These are phyloP conservation scores for Arrhopalites spinosus DNA, from an alignment of 2,888 invertebrate genomes.

Conservation along the genomic window DNA sequence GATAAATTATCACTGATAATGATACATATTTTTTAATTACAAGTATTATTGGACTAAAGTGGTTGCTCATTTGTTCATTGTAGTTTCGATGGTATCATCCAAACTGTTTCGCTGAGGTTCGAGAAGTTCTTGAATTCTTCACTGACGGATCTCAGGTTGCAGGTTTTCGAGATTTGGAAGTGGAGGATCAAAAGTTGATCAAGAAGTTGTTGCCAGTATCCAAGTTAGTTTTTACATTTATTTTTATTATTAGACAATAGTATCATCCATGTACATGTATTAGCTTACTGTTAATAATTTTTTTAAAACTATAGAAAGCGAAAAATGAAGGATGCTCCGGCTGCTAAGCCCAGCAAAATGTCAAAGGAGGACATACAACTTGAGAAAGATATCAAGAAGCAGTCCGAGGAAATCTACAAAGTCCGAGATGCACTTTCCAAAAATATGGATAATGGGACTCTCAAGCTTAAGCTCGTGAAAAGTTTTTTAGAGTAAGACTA, in stretches of 20 bases:
- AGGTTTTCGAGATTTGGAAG: slow-evolving; percentile 73
- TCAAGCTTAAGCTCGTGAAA: too few relatives aligned
- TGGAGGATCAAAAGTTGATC: slow-evolving; percentile 72
- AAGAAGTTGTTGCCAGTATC: slow-evolving; percentile 67
- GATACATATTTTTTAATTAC: not conserved
- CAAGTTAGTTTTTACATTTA: not conserved
- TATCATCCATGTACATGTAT: not conserved
- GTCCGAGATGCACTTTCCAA: slow-evolving; percentile 70
- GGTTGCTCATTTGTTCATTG: too few relatives aligned
- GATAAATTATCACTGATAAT: too few relatives aligned
- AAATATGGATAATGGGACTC: too few relatives aligned
- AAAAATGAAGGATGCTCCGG: not conserved
- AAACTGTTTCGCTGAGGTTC: slow-evolving; percentile 80
- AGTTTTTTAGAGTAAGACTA: too few relatives aligned
- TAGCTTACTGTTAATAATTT: not conserved
- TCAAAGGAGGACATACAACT: slow-evolving; percentile 57
- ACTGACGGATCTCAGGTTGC: slow-evolving; percentile 74
- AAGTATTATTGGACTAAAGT: not conserved
- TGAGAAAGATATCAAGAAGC: slow-evolving; percentile 70
- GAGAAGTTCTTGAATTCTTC: slow-evolving; percentile 74
- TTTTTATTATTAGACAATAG: not conserved
- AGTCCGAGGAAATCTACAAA: slow-evolving; percentile 73
- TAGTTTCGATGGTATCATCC: slow-evolving; percentile 84
- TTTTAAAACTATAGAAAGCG: not conserved
- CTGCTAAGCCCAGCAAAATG: not conserved